Conservation (phyloP, 2,888 invertebrate species). For the Patella caerulea region DNA sequence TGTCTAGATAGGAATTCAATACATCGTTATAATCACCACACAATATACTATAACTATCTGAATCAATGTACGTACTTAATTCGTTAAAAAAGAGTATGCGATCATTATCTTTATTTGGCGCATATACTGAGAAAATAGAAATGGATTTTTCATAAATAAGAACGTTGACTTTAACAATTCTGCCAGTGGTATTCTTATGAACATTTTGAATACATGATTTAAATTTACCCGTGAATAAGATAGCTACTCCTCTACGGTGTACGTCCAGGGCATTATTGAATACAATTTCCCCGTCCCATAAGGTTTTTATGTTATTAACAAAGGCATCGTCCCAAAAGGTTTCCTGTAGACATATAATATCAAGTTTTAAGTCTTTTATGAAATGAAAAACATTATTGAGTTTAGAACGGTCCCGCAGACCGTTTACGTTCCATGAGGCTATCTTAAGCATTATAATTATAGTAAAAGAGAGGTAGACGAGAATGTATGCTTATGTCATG, state of each 20-base stretch:
- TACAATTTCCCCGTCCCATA: slow-evolving; percentile 9
- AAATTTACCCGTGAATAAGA: slow-evolving; percentile 9
- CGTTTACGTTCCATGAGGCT: not conserved
- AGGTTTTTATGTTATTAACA: not conserved
- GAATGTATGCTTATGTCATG: too few species aligned
- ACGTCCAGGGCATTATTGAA: not conserved
- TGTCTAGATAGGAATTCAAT: not conserved
- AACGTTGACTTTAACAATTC: slow-evolving; percentile 16
- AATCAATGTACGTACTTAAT: not conserved
- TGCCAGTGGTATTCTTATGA: slow-evolving; percentile 8
- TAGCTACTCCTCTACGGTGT: slow-evolving; percentile 14
- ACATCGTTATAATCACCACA: not conserved
- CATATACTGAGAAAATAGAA: slow-evolving; percentile 24
- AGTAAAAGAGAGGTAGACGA: too few species aligned
- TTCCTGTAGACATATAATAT: slow-evolving; percentile 13
- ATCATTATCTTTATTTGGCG: slow-evolving; percentile 17
- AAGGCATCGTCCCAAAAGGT: slow-evolving; percentile 15
- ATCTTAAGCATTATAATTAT: not conserved
- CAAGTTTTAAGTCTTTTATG: not conserved
- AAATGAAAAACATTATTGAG: not conserved
- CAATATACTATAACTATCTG: not conserved
- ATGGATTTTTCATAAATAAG: slow-evolving; percentile 1
- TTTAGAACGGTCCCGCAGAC: not conserved
- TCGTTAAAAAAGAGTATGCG: slow-evolving; percentile 10
- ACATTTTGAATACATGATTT: slow-evolving; percentile 1